These are phyloP conservation scores for Pterocles orientalis DNA, from an alignment of 2,113 vertebrate genomes.

Conservation along the genomic window DNA sequence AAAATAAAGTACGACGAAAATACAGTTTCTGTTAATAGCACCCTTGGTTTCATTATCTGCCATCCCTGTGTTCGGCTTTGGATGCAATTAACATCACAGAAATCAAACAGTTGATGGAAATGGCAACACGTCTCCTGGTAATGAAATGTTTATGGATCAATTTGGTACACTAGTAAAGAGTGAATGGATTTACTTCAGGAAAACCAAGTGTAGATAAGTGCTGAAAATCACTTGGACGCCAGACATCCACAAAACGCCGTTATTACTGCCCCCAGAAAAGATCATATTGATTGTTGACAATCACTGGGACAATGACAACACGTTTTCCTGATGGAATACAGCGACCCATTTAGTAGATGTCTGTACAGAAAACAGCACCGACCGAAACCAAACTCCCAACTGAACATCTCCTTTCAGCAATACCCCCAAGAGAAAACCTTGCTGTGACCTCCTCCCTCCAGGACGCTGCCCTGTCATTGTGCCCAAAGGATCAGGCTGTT, in stretches of 20 bases:
- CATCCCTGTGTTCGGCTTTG: not conserved
- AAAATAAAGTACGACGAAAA: not conserved
- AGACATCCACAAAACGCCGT: not conserved
- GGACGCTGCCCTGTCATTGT: not conserved
- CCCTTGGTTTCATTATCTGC: constrained; percentile 17
- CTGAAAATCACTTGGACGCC: not conserved
- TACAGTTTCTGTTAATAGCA: not conserved
- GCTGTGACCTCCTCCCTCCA: not conserved
- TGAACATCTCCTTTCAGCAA: not conserved
- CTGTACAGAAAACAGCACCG: not conserved
- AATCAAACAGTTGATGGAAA: constrained; percentile 44
- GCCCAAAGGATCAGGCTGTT: not conserved
- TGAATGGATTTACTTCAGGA: constrained; percentile 37
- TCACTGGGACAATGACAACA: constrained; percentile 6
- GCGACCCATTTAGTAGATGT: not conserved
- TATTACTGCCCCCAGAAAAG: constrained; percentile 17
- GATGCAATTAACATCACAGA: constrained; percentile 20
- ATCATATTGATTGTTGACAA: constrained; percentile 20
- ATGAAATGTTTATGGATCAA: constrained; percentile 71
- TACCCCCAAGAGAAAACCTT: not conserved
- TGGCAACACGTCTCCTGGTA: constrained; percentile 30
- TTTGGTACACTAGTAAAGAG: constrained; percentile 54
- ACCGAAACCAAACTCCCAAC: not conserved
- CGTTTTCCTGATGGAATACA: constrained; percentile 8
- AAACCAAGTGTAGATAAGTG: constrained; percentile 1